Conservation (phyloP, 92 coral and sea anemone genomes). For the Siderastrea radians region DNA sequence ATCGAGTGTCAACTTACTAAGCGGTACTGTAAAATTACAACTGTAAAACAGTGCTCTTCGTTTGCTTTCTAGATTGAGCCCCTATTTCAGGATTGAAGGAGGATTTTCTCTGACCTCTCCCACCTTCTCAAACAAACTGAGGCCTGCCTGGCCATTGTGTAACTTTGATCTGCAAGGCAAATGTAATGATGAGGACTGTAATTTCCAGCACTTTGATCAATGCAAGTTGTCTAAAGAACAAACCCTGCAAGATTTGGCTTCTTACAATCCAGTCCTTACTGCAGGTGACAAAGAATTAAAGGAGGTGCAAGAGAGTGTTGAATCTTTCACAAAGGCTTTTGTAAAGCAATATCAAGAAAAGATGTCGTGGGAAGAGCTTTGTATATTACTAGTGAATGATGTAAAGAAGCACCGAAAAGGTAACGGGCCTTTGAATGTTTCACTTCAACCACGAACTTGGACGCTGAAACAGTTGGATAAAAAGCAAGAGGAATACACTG, state of each 20-base stretch:
- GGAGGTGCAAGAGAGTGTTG: slow-evolving; percentile 44
- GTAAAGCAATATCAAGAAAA: slow-evolving; percentile 86
- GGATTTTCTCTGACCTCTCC: slow-evolving; percentile 83
- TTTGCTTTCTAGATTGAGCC: slow-evolving; percentile 82
- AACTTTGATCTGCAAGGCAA: slow-evolving; percentile 90
- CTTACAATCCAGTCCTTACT: slow-evolving; percentile 65
- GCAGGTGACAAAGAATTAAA: slow-evolving; percentile 35
- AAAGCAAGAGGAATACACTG: slow-evolving; percentile 34
- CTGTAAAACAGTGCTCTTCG: too few relatives aligned
- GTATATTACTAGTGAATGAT: slow-evolving; percentile 85
- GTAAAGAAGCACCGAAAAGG: slow-evolving; percentile 66
- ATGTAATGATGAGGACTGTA: slow-evolving; percentile 93
- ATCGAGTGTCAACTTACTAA: too few relatives aligned
- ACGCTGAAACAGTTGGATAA: slow-evolving; percentile 1
- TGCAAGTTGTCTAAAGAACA: slow-evolving; percentile 70
- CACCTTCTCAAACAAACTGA: slow-evolving; percentile 84
- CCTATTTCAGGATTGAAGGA: slow-evolving; percentile 88
- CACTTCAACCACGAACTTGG: slow-evolving; percentile 67
- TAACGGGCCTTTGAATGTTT: slow-evolving; percentile 64
- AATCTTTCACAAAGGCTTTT: slow-evolving; percentile 66
- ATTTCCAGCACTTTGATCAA: slow-evolving; percentile 75
- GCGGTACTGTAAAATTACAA: too few relatives aligned
- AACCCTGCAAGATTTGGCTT: slow-evolving; percentile 83
- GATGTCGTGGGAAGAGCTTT: slow-evolving; percentile 87
- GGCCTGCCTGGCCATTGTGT: slow-evolving; percentile 77